Percentiles rank a stretch among this genome's conserved stretches.
Conservation (phyloP, 2,888 invertebrate species). For the Ochlodes sylvanus region DNA sequence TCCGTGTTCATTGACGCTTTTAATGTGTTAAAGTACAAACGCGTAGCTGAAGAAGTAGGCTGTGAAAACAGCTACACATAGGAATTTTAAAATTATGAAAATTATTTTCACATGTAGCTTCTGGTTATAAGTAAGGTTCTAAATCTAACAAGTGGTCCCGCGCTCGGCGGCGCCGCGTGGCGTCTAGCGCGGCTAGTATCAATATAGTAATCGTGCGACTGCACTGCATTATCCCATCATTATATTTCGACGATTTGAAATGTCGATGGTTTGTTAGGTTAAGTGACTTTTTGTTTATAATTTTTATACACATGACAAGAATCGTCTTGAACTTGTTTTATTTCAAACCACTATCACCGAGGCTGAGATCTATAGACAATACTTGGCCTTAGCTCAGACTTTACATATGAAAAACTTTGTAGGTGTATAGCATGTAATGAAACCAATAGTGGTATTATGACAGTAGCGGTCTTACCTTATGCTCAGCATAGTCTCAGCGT, state of each 20-base stretch:
- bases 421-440: too few relatives aligned
- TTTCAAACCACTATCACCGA: background rate
- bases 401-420: too few relatives aligned
- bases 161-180: too few relatives aligned
- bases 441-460: too few relatives aligned
- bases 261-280: constrained; percentile 6
- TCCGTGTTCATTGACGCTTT: background rate
- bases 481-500: too few relatives aligned
- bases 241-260: background rate
- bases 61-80: background rate
- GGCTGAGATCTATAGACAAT: too few relatives aligned
- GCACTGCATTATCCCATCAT: background rate
- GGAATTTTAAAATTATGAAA: background rate
- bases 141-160: background rate
- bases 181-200: background rate
- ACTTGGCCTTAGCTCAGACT: too few relatives aligned
- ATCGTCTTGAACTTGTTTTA: constrained; percentile 47
- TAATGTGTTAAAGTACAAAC: constrained; percentile 2
- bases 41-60: background rate
- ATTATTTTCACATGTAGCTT: background rate
- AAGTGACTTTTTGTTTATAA: constrained; percentile 31
- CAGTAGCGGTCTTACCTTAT: too few relatives aligned
- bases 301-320: constrained; percentile 42
- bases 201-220: background rate
- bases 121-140: too few relatives aligned